Conservation (phyloP, 2,797 vertebrate species). For the Aeoliscus strigatus region DNA sequence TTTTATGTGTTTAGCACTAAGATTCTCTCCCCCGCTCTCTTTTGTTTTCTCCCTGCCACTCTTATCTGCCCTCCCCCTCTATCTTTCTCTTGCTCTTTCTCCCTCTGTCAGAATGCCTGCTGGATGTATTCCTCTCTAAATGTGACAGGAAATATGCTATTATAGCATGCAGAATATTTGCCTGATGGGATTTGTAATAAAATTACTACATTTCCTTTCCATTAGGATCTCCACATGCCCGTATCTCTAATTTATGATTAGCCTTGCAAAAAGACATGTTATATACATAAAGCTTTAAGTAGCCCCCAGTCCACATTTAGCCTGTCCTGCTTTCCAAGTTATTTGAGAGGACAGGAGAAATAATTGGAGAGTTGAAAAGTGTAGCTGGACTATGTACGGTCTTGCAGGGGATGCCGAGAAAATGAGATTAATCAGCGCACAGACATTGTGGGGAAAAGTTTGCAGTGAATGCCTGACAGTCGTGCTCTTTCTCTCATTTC, state of each 20-base stretch:
- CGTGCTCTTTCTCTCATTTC: slow-evolving; percentile 99
- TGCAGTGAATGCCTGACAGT: slow-evolving; percentile 99
- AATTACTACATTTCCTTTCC: slow-evolving; percentile 72
- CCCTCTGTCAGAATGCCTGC: slow-evolving; percentile 67
- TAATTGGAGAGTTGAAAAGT: slow-evolving; percentile 99
- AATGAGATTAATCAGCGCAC: slow-evolving; percentile 99
- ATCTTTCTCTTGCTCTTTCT: slow-evolving; percentile 44
- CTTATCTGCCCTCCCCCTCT: slow-evolving; percentile 43
- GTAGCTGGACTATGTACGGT: slow-evolving; percentile 95
- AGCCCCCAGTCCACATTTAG: slow-evolving; percentile 75
- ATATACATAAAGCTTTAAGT: slow-evolving; percentile 75
- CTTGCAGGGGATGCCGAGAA: slow-evolving; percentile 98
- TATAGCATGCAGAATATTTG: slow-evolving; percentile 72
- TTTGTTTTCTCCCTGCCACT: slow-evolving; percentile 64
- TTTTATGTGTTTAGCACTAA: slow-evolving; percentile 75
- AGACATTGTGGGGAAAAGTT: slow-evolving; percentile 99
- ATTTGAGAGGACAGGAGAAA: slow-evolving; percentile 95
- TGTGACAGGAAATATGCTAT: slow-evolving; percentile 76
- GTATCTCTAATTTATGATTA: slow-evolving; percentile 77
- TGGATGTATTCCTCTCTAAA: slow-evolving; percentile 66
- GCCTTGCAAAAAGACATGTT: slow-evolving; percentile 72
- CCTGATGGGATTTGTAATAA: slow-evolving; percentile 77
- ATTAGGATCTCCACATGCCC: slow-evolving; percentile 69
- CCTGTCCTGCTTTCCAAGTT: slow-evolving; percentile 82
- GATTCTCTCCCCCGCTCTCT: slow-evolving; percentile 65